Base-by-base conservation (phyloP, 1,140 invertebrate species). In the Ooceraea biroi region DNA sequence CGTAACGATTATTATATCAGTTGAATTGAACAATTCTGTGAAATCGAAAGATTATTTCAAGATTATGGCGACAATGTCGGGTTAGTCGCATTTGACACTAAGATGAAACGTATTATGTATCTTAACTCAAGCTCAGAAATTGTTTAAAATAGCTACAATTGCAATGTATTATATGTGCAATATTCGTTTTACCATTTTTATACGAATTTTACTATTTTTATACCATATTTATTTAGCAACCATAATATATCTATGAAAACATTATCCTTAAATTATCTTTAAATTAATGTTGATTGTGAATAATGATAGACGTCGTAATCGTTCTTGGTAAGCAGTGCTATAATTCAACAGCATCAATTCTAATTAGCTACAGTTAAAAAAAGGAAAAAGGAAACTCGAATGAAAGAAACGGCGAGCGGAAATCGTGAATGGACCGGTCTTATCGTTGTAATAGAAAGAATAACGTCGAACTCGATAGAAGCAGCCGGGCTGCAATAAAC, bases 371-470 rank as follows among this genome's bases (percentile, higher is more conserved):
- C 55, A 69, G 65, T 44, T 77, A 57, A 55, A 41, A 22, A 11
- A 77, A 8, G 57, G 19, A 46, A n/a, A 84, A 74, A 76, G 17
- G 14, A 71, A 84, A 85, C 48, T 78, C 65, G 78, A 83, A 66
- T 76, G 85, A 78, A 84, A 60, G 82, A 58, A 82, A 86, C 65
- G 86, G 65, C 55, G 71, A 63, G 27, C 57, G 50, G 63, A 76
- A 89, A 80, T 85, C 87, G 78, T 83, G 76, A 90, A 85, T 83
- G 72, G 73, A 88, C 52, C 66, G 68, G 61, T 74, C 83, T 92
- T 89, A 90, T 90, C 89, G 82, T 74, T 74, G 86, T 88, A 90
- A 90, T 91, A 86, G 84, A 84, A 90, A 88, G 86, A 88, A 89
- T 89, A 90, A 89, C 83, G 87, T 88, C 76, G 66, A 82, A 85